Evolutionary conservation across 1,140 invertebrate species (phyloP).

Genomic region (Monomorium pharaonis): DNA sequence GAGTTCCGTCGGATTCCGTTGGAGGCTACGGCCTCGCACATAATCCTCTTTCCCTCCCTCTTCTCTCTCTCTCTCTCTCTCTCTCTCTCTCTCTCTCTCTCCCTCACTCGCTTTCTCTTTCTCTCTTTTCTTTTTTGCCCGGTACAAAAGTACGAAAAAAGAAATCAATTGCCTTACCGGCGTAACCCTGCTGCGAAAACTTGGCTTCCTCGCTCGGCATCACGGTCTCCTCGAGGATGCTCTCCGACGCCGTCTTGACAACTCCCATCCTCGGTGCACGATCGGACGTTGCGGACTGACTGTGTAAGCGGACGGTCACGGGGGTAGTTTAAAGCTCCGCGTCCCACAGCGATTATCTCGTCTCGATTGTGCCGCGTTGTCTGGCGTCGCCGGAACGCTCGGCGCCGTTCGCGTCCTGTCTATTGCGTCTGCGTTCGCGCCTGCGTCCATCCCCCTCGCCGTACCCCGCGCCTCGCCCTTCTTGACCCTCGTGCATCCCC

Average conservation of each 20-base stretch:
- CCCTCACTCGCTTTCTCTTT: neutral
- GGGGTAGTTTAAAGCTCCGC: neutral
- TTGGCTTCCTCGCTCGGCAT: slow-evolving; percentile 83
- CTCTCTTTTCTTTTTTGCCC: neutral
- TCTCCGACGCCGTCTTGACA: slow-evolving; percentile 80
- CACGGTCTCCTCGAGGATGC: slow-evolving; percentile 78
- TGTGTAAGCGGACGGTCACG: slow-evolving; percentile 41
- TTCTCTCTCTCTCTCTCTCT: neutral
- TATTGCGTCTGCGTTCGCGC: slow-evolving; percentile 80
- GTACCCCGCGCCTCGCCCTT: slow-evolving; percentile 29
- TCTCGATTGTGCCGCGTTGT: slow-evolving; percentile 77
- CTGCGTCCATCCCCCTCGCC: slow-evolving; percentile 72
- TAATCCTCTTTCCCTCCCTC: neutral
- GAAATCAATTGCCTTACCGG: slow-evolving; percentile 78
- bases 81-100: neutral
- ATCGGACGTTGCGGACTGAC: neutral
- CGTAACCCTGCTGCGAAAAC: slow-evolving; percentile 79
- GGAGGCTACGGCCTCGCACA: neutral
- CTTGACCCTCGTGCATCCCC: slow-evolving; percentile 59
- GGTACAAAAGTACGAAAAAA: neutral
- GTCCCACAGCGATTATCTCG: slow-evolving; percentile 62
- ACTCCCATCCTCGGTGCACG: slow-evolving; percentile 81
- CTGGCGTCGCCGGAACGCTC: slow-evolving; percentile 72
- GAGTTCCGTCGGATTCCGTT: neutral
- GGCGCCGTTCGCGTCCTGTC: slow-evolving; percentile 64